These are phyloP conservation scores for Papio anubis DNA, from an alignment of 2,113 vertebrate species.

Conservation along the genomic window DNA sequence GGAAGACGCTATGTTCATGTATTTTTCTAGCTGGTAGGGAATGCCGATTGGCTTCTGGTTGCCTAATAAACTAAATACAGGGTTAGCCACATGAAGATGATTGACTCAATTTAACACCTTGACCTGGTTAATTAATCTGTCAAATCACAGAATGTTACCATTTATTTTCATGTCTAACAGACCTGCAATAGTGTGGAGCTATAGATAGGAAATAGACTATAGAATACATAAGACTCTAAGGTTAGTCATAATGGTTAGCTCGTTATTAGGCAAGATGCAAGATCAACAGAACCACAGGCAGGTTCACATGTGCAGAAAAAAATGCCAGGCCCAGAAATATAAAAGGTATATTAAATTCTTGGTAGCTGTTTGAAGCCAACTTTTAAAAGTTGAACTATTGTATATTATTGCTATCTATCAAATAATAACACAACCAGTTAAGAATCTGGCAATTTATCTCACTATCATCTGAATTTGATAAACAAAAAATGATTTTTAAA, in stretches of 20 bases:
- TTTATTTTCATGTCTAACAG: constrained; percentile 7
- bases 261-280: background rate
- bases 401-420: background rate
- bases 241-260: background rate
- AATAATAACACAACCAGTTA: background rate
- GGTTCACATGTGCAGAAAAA: background rate
- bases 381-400: background rate
- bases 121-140: constrained; percentile 33
- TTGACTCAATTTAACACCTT: constrained; percentile 47
- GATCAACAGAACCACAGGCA: background rate
- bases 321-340: background rate
- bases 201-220: constrained; percentile 19
- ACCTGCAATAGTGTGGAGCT: background rate
- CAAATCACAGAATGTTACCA: background rate
- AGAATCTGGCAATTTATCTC: background rate
- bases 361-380: background rate
- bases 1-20: background rate
- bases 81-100: background rate
- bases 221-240: background rate
- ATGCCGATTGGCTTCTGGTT: constrained; percentile 8
- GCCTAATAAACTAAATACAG: constrained; percentile 56
- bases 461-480: too few relatives aligned
- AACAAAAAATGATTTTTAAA: too few relatives aligned
- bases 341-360: background rate
- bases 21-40: constrained; percentile 51